Evolutionary conservation across 37 sponge, comb jelly and placozoan species (phyloP), one percentile per base, ranked within the genome.

Genomic region (Lycopodina hypogea): DNA sequence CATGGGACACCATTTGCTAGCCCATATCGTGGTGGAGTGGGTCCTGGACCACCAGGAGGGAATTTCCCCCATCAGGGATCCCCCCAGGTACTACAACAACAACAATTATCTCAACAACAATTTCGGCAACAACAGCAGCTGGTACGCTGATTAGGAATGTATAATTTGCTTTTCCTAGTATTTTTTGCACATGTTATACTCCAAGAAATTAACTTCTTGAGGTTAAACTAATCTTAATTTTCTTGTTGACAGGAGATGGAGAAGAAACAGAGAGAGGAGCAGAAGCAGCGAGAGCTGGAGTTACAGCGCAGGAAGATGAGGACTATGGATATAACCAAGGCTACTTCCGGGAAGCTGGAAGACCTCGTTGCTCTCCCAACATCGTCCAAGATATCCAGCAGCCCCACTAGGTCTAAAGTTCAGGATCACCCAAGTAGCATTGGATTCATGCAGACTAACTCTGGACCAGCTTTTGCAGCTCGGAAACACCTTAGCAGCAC

Each of bases 261-360:
- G 83, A 19, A 29, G 29, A 65, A 21, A 38, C 68, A 55, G 7
- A 66, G 38, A 42, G 75, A 83, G 32, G 83, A 83, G 57, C 74
- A 75, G 42, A 83, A 55, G 69, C 65, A 56, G 40, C 45, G 65
- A 18, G 76, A 83, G 42, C n/a, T 83, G 28, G 83, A 83, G 37
- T 22, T 48, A 8, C 83, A 83, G 69, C 63, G 63, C 26, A 57
- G 70, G 33, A 74, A 53, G 68, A 64, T 83, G 45, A 62, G 41
- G 61, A 57, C 32, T 28, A 68, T 80, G 40, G 69, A 55, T 71
- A 70, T 80, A 1, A 37, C 71, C 39, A 80, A 80, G 30, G 68
- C 79, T 4, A 24, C 78, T 15, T 18, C 40, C 14, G 41, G 59
- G 42, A 61, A 37, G 34, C 65, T 77, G 24, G 79, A 78, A 14